Percentiles rank a stretch among this genome's conserved stretches.
Evolutionary conservation across 2,797 vertebrate species (phyloP).

Genomic region (Smutsia gigantea): DNA sequence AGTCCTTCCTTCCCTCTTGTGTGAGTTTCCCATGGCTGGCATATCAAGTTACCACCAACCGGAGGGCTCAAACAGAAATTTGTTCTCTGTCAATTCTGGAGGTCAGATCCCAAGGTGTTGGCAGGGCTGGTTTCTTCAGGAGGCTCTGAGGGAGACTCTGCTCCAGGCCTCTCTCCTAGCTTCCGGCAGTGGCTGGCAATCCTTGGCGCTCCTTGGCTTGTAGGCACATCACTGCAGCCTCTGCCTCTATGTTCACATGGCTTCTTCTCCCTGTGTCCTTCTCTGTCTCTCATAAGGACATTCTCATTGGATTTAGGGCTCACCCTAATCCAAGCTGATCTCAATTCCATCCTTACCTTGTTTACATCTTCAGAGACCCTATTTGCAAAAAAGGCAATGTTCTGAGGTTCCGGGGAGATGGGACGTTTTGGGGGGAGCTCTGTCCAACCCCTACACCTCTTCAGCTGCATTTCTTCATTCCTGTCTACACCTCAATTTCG

Average conservation of each 20-base stretch:
- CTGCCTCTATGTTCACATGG: accelerated
- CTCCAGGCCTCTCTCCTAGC: not conserved
- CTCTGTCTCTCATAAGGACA: not conserved
- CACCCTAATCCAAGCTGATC: not conserved
- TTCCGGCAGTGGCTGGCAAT: accelerated
- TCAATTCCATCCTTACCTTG: not conserved
- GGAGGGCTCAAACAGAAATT: not conserved
- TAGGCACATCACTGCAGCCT: accelerated
- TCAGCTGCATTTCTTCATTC: not conserved
- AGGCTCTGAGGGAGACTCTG: accelerated
- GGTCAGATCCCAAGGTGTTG: not conserved
- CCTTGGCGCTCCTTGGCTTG: not conserved
- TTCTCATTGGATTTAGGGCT: not conserved
- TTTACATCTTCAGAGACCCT: not conserved
- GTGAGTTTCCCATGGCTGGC: not conserved
- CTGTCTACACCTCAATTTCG: not conserved
- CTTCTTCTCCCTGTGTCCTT: not conserved
- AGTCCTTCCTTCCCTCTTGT: no score
- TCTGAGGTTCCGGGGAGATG: not conserved
- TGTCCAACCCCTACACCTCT: accelerated
- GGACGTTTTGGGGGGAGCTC: not conserved
- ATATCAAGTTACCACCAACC: accelerated
- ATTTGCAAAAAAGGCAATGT: not conserved
- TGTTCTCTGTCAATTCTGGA: accelerated
- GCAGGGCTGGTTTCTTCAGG: not conserved